Percentiles rank a stretch among this genome's conserved stretches.
Conservation (phyloP, 2,797 vertebrate genomes). For the Siniperca undulata region DNA sequence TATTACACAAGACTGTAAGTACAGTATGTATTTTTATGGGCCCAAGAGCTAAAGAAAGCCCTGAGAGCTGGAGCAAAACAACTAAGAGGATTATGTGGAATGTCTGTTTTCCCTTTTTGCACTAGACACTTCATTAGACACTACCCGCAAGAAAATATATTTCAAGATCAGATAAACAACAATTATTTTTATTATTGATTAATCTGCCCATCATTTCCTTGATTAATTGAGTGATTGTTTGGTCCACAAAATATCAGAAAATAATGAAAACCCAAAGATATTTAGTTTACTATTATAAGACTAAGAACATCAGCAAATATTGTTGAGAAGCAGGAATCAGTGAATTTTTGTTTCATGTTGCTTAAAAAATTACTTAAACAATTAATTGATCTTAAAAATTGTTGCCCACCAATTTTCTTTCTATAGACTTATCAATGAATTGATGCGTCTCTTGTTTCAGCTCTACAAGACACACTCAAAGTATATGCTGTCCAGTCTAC, state of each 20-base stretch:
- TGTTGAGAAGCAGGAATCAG: background rate
- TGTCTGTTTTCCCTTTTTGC: constrained; percentile 24
- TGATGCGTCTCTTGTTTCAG: no score
- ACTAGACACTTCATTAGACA: background rate
- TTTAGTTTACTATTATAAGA: background rate
- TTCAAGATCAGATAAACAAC: background rate
- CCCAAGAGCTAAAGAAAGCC: constrained; percentile 46
- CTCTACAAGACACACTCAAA: background rate
- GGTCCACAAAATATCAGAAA: background rate
- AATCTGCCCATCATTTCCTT: background rate
- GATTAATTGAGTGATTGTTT: background rate
- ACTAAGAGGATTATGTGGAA: constrained; percentile 59
- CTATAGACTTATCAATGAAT: background rate
- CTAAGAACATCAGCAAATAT: background rate
- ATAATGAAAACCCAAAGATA: background rate
- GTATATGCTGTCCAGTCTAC: background rate
- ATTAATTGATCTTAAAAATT: background rate
- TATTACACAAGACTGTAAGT: constrained; percentile 27
- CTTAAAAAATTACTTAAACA: background rate
- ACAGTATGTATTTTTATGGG: constrained; percentile 31
- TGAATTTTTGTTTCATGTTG: background rate
- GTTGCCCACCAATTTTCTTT: background rate
- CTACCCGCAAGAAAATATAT: background rate
- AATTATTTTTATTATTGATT: background rate
- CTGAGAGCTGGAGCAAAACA: constrained; percentile 32